These are phyloP conservation scores for Albula glossodonta DNA, from an alignment of 2,113 vertebrate genomes.

Conservation along the genomic window DNA sequence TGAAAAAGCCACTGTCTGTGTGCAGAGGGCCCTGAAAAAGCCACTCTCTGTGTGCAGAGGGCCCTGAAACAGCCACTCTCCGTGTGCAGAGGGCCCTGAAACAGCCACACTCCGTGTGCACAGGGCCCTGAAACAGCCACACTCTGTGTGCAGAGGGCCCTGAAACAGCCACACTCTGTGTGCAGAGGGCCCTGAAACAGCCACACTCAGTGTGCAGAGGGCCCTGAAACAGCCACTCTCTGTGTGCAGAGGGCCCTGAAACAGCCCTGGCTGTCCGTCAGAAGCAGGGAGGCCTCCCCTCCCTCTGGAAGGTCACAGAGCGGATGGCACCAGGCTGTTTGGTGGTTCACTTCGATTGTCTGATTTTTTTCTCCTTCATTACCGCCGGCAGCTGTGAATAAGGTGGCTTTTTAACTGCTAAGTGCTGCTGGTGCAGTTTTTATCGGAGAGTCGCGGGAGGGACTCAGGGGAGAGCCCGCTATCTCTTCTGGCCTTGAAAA, in stretches of 20 bases:
- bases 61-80: too few species aligned
- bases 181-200: too few species aligned
- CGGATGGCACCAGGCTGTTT: slow-evolving; percentile 63
- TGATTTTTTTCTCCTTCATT: slow-evolving; percentile 77
- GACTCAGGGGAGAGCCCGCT: slow-evolving; percentile 82
- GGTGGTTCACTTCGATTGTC: slow-evolving; percentile 67
- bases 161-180: too few species aligned
- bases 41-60: too few species aligned
- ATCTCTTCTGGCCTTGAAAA: slow-evolving; percentile 93
- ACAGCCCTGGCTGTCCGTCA: neutral
- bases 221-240: neutral
- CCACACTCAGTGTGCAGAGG: too few species aligned
- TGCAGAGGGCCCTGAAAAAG: too few species aligned
- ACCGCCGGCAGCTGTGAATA: slow-evolving; percentile 80
- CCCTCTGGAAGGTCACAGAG: slow-evolving; percentile 72
- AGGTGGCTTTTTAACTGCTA: slow-evolving; percentile 79
- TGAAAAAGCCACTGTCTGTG: too few species aligned
- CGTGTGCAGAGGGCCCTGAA: neutral
- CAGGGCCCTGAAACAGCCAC: neutral
- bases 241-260: too few species aligned
- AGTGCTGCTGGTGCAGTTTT: slow-evolving; percentile 86
- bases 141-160: neutral
- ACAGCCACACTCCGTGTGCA: neutral
- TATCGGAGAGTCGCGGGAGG: slow-evolving; percentile 78
- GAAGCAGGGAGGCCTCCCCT: slow-evolving; percentile 46